Evolutionary conservation across 2,888 invertebrate genomes (phyloP).

Genomic region (Trachelus troglodyta): DNA sequence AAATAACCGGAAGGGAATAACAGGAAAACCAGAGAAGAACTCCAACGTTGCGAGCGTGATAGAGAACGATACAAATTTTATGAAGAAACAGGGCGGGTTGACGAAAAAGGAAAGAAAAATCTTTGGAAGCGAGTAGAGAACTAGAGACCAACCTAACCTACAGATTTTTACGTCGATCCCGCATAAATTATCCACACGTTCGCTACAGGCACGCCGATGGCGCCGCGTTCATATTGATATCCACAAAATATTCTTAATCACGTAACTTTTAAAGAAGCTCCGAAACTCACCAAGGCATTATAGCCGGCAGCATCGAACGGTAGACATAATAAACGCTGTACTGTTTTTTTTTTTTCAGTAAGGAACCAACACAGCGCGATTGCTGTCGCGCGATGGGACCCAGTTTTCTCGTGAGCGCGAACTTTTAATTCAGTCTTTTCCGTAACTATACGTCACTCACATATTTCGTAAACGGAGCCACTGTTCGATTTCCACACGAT

Average conservation of each 20-base stretch:
- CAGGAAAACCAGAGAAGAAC: not conserved
- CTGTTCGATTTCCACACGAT: not conserved
- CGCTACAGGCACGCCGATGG: not conserved
- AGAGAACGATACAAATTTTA: conserved; percentile 17
- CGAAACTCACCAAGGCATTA: conserved; percentile 48
- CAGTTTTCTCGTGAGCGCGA: not conserved
- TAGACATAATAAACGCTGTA: conserved; percentile 31
- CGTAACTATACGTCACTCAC: conserved; percentile 31
- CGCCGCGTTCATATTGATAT: not conserved
- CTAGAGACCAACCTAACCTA: conserved; percentile 56
- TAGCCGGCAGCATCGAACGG: conserved; percentile 32
- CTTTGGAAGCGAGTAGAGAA: conserved; percentile 45
- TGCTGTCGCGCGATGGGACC: not conserved
- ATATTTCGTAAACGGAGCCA: conserved; percentile 30
- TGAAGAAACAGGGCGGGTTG: conserved; percentile 4
- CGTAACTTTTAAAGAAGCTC: not conserved
- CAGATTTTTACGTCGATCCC: conserved; percentile 43
- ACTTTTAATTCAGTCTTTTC: conserved; percentile 17
- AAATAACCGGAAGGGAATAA: conserved; percentile 29
- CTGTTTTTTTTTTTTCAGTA: conserved; percentile 40
- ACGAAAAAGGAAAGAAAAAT: conserved; percentile 31
- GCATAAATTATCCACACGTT: conserved; percentile 16
- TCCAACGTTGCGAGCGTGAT: conserved; percentile 17
- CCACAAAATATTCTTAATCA: not conserved
- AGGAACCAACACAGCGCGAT: conserved; percentile 39